Evolutionary conservation across 2,113 vertebrate species (phyloP), one percentile per base, ranked within the genome.

Genomic region (rabbit (Oryctolagus cuniculus)): DNA sequence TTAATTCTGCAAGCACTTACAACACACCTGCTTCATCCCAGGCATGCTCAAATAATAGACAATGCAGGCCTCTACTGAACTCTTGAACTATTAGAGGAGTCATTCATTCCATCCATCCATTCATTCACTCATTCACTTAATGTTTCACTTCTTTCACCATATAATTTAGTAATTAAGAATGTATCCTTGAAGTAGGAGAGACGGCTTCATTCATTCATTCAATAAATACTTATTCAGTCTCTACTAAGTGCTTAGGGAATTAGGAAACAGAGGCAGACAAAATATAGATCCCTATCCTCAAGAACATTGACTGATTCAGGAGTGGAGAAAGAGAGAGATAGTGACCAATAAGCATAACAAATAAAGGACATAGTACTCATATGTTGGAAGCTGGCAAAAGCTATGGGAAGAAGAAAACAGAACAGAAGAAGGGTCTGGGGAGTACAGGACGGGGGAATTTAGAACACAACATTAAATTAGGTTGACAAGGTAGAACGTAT

Each of bases 1-100:
- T 93, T 51, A 93, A 61, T 82, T 89, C 80, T 24, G 13, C 22
- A 64, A 69, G 64, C 55, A 34, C n/a, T 86, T 66, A 55, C 38
- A 10, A 19, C 80, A 80, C 63, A 94, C 88, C 79, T 94, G 87
- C 78, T 91, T 38, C 85, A 53, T n/a, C 80, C 82, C 67, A 73
- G 72, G 63, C 73, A 66, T 22, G 5, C 21, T 70, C 77, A 36
- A 25, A 2, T 9, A 15, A 63, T 36, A 0, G 87, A 89, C n/a
- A 61, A 51, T 22, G 75, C 67, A 25, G 86, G 29, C 16, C 61
- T 51, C 82, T 51, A 64, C 17, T 0, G 5, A 90, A 66, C 8
- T 34, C 36, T 63, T 69, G 24, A 24, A 86, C 78, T 25, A 73
- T 10, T 24, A 82, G 22, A 87, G 74, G 7, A 61, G n/a, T 44